Percentiles rank a stretch among this genome's conserved stretches.
These are phyloP conservation scores for Caiman crocodilus DNA, from an alignment of 2,797 vertebrate species.

Conservation along the genomic window DNA sequence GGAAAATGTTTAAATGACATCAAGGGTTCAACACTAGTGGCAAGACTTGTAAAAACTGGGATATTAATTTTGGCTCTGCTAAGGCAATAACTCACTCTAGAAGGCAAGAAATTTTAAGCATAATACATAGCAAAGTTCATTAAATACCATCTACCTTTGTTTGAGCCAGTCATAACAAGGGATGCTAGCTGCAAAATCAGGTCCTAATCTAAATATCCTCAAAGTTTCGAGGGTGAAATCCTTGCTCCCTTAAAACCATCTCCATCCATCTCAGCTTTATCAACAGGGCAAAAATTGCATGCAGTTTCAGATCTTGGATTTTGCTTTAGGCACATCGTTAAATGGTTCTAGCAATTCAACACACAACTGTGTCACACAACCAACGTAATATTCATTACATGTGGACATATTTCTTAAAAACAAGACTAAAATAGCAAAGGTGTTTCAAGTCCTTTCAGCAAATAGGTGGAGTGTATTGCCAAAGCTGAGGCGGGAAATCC, in stretches of 20 bases:
- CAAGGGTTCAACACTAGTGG: constrained; percentile 24
- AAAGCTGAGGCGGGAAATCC: neutral
- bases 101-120: neutral
- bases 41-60: neutral
- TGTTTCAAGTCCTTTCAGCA: neutral
- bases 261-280: neutral
- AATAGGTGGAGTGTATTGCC: neutral
- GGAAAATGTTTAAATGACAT: constrained; percentile 1
- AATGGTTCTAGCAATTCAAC: neutral
- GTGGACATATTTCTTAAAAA: neutral
- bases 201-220: neutral
- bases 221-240: neutral
- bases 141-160: neutral
- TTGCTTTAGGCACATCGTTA: neutral
- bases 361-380: neutral
- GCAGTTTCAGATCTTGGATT: neutral
- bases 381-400: neutral
- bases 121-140: neutral
- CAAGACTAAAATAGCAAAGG: neutral
- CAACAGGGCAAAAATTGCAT: neutral
- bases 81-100: neutral
- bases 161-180: constrained; percentile 4
- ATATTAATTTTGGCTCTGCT: constrained; percentile 17
- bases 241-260: neutral
- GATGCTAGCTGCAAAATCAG: neutral